Percentiles rank a stretch among this genome's conserved stretches.
Evolutionary conservation across 2,113 vertebrate species (phyloP).

Genomic region (Gnathonemus longibarbis): DNA sequence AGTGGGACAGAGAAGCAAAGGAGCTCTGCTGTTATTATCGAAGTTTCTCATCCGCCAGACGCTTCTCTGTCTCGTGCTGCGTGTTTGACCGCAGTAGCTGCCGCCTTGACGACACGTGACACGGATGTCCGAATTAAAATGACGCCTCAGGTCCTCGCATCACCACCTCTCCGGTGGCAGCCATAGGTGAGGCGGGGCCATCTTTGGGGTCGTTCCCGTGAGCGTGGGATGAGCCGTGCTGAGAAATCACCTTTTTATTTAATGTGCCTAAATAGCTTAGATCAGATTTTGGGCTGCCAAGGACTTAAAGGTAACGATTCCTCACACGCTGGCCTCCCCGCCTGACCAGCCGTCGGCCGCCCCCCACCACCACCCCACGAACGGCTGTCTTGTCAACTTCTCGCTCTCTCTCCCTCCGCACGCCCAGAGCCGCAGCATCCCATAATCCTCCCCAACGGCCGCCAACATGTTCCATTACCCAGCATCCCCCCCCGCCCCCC

Average conservation of each 20-base stretch:
- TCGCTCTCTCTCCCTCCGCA: constrained; percentile 35
- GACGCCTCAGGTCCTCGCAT: neutral
- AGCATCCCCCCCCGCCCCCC: constrained; percentile 59
- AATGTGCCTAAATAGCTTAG: neutral
- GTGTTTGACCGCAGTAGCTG: neutral
- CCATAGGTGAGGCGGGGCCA: neutral
- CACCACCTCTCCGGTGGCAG: neutral
- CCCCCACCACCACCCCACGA: neutral
- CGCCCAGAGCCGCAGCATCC: constrained; percentile 36
- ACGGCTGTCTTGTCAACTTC: constrained; percentile 22
- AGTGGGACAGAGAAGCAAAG: neutral
- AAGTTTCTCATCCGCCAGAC: neutral
- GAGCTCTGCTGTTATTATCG: neutral
- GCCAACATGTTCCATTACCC: constrained; percentile 61
- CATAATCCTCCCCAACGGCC: constrained; percentile 53
- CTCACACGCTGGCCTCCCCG: neutral
- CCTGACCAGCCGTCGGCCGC: neutral
- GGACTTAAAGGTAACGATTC: neutral
- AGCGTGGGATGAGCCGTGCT: neutral
- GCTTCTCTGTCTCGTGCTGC: neutral
- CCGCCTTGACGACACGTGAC: neutral
- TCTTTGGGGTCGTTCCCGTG: neutral
- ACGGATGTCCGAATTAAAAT: neutral
- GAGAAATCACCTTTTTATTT: neutral
- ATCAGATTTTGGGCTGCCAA: neutral